A percentile compares a stretch with the other conserved stretches of the same genome.
These are phyloP conservation scores for Ferdinandea cuprea DNA, from an alignment of 2,888 invertebrate genomes.

Conservation along the genomic window DNA sequence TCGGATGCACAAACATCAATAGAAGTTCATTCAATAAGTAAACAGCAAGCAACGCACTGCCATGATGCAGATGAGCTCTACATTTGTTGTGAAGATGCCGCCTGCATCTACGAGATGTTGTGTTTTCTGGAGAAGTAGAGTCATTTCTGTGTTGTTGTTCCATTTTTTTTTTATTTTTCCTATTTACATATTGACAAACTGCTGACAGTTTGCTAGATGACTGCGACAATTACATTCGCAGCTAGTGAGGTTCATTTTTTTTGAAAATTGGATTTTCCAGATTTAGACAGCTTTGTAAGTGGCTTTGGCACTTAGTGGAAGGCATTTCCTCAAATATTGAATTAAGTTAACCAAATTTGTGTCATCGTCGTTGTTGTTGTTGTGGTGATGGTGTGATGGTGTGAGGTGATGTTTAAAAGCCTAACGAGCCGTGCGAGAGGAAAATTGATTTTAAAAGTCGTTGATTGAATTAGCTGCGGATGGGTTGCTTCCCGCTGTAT, in stretches of 20 bases:
- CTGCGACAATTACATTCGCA: constrained; percentile 30
- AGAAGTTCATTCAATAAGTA: constrained; percentile 22
- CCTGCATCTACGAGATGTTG: neutral
- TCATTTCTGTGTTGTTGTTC: neutral
- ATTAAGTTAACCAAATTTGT: constrained; percentile 28
- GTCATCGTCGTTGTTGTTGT: constrained; percentile 10
- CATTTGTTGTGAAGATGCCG: constrained; percentile 10
- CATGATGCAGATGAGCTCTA: neutral
- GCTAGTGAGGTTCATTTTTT: neutral
- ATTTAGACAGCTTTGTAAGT: constrained; percentile 41
- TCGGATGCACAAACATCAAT: constrained; percentile 22
- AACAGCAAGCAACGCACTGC: constrained; percentile 1
- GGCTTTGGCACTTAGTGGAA: constrained; percentile 49
- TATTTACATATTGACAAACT: constrained; percentile 5
- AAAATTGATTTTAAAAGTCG: constrained; percentile 48
- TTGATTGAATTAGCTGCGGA: constrained; percentile 46
- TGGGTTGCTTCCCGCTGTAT: constrained; percentile 4
- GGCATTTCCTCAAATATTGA: constrained; percentile 52
- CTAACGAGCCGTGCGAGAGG: constrained; percentile 37
- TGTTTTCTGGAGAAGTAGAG: neutral
- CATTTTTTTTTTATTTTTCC: no score
- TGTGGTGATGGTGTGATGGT: neutral
- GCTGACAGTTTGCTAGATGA: constrained; percentile 5
- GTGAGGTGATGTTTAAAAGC: no score
- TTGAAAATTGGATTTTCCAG: constrained; percentile 24